Conservation (phyloP, 2,113 vertebrate genomes). For the Phylloscopus trochilus region DNA sequence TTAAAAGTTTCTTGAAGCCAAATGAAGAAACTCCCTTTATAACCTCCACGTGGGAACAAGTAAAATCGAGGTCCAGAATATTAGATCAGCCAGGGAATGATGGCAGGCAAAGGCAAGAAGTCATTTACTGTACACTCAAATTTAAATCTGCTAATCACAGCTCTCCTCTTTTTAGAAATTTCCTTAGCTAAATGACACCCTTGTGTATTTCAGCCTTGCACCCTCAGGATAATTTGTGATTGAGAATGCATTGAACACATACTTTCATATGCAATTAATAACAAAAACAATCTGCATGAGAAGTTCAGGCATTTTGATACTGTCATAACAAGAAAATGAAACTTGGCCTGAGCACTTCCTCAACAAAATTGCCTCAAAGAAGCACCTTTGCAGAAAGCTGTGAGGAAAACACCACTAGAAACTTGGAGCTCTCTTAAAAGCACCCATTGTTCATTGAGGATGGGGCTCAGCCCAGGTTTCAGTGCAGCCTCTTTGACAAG, state of each 20-base stretch:
- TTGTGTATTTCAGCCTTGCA: background rate
- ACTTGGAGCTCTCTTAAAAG: background rate
- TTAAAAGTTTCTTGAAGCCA: background rate
- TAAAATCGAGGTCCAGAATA: background rate
- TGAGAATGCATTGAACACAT: background rate
- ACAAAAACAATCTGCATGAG: background rate
- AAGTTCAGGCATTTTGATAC: background rate
- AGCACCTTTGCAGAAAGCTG: background rate
- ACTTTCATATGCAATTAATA: background rate
- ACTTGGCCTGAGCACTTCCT: background rate
- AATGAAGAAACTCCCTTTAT: background rate
- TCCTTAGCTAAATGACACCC: background rate
- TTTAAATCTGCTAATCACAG: background rate
- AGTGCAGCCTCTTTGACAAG: background rate
- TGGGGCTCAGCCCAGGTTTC: background rate
- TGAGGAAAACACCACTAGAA: background rate
- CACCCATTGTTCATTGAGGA: background rate
- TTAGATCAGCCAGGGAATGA: background rate
- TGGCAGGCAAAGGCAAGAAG: background rate
- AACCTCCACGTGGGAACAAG: background rate
- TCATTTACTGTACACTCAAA: background rate
- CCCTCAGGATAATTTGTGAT: background rate
- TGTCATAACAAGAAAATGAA: background rate
- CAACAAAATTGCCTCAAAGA: background rate
- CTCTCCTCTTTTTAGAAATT: background rate